Evolutionary conservation across 2,888 invertebrate genomes (phyloP), one percentile per base, ranked within the genome.

Genomic region (Acrobasis suavella): DNA sequence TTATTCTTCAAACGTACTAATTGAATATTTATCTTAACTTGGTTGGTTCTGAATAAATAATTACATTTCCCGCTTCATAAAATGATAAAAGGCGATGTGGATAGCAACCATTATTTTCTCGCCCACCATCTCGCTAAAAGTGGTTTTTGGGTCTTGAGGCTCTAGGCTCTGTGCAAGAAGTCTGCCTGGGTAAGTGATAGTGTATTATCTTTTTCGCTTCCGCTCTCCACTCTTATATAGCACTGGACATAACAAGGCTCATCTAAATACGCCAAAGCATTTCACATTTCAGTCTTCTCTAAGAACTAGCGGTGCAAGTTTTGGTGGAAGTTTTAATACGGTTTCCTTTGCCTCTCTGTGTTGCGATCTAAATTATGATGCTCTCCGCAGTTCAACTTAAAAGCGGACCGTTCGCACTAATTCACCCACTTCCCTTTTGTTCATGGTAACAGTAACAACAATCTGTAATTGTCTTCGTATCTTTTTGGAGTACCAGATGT

Each of bases 321-420:
- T 76, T 72, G 73, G 72, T 67, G 69, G 65, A 80, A 83, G 77
- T 83, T 83, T 82, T 83, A 82, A 83, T 82, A 77, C 74, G 76
- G 78, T 80, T 79, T 77, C 76, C 74, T 75, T 76, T 73, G 70
- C 72, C 68, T 74, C 75, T 73, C 68, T 75, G 69, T 69, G 66
- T 69, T 68, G 68, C 65, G 65, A 65, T 64, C 63, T 66, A 69
- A 73, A 73, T 72, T 73, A 72, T 73, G 70, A 70, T 61, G 60
- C 61, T 56, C 52, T 52, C 14, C 10, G 63, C 42, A 38, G 50
- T 56, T 64, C 42, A 51, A 54, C 60, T 63, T 60, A 50, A 54
- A 39, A 55, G 62, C 42, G 32, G 9, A 17, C 61, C 46, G 32
- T 63, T 58, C 50, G 54, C 39, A 51, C 15, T 54, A 46, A 58